Base-by-base conservation (phyloP, 2,888 invertebrate species). In the Lycocerus yunnanus region DNA sequence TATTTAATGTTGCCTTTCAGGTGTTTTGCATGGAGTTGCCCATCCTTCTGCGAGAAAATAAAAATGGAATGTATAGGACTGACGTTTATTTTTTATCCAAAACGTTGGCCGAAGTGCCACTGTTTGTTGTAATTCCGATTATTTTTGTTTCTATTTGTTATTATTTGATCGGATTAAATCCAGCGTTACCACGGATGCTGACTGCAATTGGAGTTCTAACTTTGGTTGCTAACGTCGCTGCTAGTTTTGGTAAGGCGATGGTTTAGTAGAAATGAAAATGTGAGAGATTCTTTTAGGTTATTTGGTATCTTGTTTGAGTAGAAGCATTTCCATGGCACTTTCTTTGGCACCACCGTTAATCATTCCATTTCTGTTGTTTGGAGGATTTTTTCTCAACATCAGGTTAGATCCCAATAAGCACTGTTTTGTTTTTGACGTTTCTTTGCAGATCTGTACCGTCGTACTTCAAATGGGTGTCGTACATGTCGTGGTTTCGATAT, bases 351-450 rank as follows among this genome's bases (percentile, higher is more conserved):
- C 98, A 1, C 96, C 98, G 5, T 90, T 97, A 75, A 93, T 98
- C 80, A 95, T 98, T 74, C 98, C 98, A 0, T 94, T 98, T 86
- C 89, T 98, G 88, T 88, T 99, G 15, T 98, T 98, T 85, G 98
- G 98, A 74, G 98, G 98, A 61, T 97, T 97, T 89, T 97, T 97
- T 88, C 89, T 98, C 60, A 98, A 97, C 85, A 92, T 94, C 16
- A 94, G 93, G 93, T 95, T 90, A 27, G 20, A 1, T 24, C 14
- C 43, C 11, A 1, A 66, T 13, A 58, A n/a, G 3, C 15, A 15
- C 3, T 15, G n/a, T 59, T 15, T 5, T 9, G 13, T 1, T 58
- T 14, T 9, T 16, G 15, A 15, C n/a, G 3, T 16, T 21, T 58
- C 68, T 72, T 79, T 74, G 71, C 83, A 94, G 95, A 1, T 95